Base-by-base conservation (phyloP, 2,113 vertebrate genomes). In the Forbesichthys agassizii region DNA sequence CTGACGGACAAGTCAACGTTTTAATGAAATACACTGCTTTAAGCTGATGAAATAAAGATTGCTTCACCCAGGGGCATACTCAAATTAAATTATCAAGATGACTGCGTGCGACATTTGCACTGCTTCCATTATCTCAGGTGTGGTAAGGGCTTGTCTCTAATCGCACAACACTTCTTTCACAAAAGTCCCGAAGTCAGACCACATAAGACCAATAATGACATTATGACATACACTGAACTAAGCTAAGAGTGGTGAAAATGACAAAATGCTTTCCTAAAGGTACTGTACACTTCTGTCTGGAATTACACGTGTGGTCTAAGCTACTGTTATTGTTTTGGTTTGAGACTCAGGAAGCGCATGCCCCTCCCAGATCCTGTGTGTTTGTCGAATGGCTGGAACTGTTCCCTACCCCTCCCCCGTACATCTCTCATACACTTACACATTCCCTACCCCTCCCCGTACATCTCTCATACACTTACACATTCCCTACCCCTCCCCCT, bases 31-130 rank as follows among this genome's bases (percentile, higher is more conserved):
- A 83, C 86, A 87, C 83, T 75, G 85, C 90, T 89, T 74, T 78
- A 75, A 90, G 86, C 81, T 86, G 88, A 91, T 89, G 84, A 90
- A 86, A 90, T 86, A 82, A 88, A 90, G 88, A 91, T 90, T 88
- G 88, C 81, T 73, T 77, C 78, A 90, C 90, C 86, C 82, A 85
- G 1, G 88, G 90, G 86, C 79, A 73, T 83, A 73, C 82, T 90
- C 88, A 89, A 84, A 91, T 90, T 83, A 85, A 90, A 90, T 89
- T 69, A 91, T 89, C 85, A 86, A 89, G 86, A 90, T 84, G 83
- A 85, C 69, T 81, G 71, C 80, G 71, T 78, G 84, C 81, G 68
- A 69, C 80, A 73, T 78, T 83, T 80, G 69, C 62, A 82, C 78
- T 57, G 54, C 84, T 82, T 74, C 81, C 82, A 82, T 84, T 85